phyloP scores from a whole-genome alignment of 1,140 invertebrate species.

The Pararge aegeria region DNA sequence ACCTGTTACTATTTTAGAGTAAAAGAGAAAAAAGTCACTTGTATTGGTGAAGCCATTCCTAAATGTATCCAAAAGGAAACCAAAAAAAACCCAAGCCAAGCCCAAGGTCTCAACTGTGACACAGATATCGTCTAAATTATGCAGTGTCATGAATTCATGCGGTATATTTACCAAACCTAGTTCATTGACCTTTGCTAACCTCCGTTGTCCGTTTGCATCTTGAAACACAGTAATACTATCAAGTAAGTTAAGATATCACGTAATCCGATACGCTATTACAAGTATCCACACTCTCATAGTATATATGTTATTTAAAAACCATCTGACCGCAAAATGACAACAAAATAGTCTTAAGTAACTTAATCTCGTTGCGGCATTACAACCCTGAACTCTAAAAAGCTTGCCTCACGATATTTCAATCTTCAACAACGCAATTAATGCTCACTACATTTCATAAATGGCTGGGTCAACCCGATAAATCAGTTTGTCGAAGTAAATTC shows the following conservation, averaged over 20 bases:
- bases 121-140: too few relatives aligned
- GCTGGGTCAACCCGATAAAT: constrained; percentile 3
- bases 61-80: too few relatives aligned
- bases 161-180: not conserved
- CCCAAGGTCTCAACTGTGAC: too few relatives aligned
- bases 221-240: not conserved
- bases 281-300: not conserved
- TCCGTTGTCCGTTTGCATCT: not conserved
- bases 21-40: too few relatives aligned
- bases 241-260: constrained; percentile 1
- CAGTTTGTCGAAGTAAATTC: not conserved
- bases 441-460: constrained; percentile 7
- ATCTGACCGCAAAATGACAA: constrained; percentile 22
- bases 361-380: constrained; percentile 13
- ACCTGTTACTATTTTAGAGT: too few relatives aligned
- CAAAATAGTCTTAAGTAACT: constrained; percentile 17
- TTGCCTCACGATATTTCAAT: constrained; percentile 8
- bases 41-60: too few relatives aligned
- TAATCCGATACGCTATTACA: constrained; percentile 5
- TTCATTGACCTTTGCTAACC: not conserved
- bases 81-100: too few relatives aligned
- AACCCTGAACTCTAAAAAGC: constrained; percentile 21
- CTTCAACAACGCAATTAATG: constrained; percentile 12
- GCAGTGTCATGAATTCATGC: not conserved
- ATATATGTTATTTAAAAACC: constrained; percentile 4